Evolutionary conservation across 2,113 vertebrate species (phyloP).

Genomic region (Halcyon malimbica): DNA sequence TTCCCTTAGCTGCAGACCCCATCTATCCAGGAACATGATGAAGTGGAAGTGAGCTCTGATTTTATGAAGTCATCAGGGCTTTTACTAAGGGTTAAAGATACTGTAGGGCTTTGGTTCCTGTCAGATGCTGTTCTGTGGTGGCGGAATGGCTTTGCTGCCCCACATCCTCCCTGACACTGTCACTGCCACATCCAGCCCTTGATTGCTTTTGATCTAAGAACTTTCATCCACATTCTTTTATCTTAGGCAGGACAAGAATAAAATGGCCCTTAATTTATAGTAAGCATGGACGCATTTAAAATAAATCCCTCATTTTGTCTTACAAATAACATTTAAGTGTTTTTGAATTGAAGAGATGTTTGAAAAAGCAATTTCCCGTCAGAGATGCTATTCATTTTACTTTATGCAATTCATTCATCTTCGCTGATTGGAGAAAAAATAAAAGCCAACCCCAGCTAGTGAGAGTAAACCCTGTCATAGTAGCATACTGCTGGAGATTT

Average conservation of each 20-base stretch:
- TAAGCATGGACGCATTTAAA: slow-evolving; percentile 31
- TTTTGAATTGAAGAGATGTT: slow-evolving; percentile 53
- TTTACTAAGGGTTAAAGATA: not conserved
- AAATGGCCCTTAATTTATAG: slow-evolving; percentile 23
- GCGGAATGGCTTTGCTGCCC: not conserved
- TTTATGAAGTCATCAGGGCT: not conserved
- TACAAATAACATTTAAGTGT: slow-evolving; percentile 37
- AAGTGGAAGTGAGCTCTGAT: not conserved
- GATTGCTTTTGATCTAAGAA: slow-evolving; percentile 1
- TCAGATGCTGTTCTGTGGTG: not conserved
- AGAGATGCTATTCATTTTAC: slow-evolving; percentile 44
- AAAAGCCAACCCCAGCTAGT: not conserved
- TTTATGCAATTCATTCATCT: slow-evolving; percentile 55
- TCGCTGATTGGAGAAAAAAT: slow-evolving; percentile 33
- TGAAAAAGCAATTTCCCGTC: slow-evolving; percentile 10
- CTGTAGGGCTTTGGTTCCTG: not conserved
- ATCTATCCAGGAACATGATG: not conserved
- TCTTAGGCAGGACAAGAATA: slow-evolving; percentile 24
- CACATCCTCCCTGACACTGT: not conserved
- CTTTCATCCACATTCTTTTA: slow-evolving; percentile 18
- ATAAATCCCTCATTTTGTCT: slow-evolving; percentile 37
- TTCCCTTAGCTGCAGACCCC: not conserved
- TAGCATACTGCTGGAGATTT: not conserved
- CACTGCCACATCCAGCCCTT: not conserved
- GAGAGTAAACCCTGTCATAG: not conserved